A percentile compares a stretch with the other conserved stretches of the same genome.
These are phyloP conservation scores for Macrobrachium nipponense DNA, from an alignment of 1,140 invertebrate species.

Conservation along the genomic window DNA sequence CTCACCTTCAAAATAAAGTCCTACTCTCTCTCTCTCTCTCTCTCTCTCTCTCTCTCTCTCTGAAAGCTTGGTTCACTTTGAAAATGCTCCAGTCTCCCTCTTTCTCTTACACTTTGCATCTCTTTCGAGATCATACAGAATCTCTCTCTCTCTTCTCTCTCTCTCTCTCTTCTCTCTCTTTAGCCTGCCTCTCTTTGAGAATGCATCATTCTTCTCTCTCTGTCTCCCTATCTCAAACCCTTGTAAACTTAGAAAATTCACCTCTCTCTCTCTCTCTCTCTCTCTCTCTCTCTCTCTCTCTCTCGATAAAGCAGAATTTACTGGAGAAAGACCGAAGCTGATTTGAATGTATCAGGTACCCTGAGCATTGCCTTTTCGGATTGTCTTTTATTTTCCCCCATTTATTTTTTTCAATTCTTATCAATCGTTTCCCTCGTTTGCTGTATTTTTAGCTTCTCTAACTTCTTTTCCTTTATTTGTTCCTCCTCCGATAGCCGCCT, in stretches of 20 bases:
- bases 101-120: no score
- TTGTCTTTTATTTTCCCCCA: no score
- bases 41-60: conserved; percentile 6
- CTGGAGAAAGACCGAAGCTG: no score
- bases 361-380: no score
- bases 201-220: not conserved
- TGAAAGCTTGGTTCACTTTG: no score
- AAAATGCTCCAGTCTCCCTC: no score
- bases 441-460: no score
- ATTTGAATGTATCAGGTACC: no score
- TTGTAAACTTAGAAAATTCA: conserved; percentile 15
- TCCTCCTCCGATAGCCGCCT: conserved; percentile 1
- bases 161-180: not conserved
- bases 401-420: not conserved
- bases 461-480: not conserved
- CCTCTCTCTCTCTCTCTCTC: conserved; percentile 46
- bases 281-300: conserved; percentile 43
- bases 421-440: not conserved
- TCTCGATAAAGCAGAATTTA: not conserved
- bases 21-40: conserved; percentile 10
- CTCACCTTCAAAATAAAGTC: not conserved
- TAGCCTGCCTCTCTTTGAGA: not conserved
- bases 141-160: no score
- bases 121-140: no score
- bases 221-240: not conserved